phyloP scores from a whole-genome alignment of 2,888 invertebrate species.

The Ecliptopera silaceata region DNA sequence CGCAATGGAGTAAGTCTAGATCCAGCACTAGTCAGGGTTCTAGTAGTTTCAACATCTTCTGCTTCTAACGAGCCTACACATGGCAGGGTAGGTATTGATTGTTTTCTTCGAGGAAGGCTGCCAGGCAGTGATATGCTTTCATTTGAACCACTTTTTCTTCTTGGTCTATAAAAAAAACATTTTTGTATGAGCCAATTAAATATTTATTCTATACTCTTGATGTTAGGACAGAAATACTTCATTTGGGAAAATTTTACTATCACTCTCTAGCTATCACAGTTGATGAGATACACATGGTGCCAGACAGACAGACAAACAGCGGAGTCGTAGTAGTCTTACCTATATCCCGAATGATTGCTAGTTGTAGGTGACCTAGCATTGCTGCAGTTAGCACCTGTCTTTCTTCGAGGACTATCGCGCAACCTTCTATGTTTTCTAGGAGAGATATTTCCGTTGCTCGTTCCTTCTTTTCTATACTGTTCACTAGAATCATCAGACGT shows the following conservation, averaged over 20 bases:
- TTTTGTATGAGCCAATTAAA: too few relatives aligned
- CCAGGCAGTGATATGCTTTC: constrained; percentile 86
- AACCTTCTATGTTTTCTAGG: constrained; percentile 84
- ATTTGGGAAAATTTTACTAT: too few relatives aligned
- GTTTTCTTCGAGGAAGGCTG: constrained; percentile 84
- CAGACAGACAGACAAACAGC: too few relatives aligned
- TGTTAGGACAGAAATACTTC: too few relatives aligned
- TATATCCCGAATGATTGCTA: constrained; percentile 71
- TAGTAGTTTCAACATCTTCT: constrained; percentile 75
- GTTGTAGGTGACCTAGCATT: constrained; percentile 81
- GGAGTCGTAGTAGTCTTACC: constrained; percentile 47
- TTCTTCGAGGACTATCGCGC: constrained; percentile 86
- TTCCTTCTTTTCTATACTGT: constrained; percentile 75
- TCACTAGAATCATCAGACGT: constrained; percentile 85
- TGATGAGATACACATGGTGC: too few relatives aligned
- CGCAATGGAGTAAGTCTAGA: constrained; percentile 75
- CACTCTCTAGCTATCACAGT: too few relatives aligned
- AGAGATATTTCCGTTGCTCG: constrained; percentile 77
- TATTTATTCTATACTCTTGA: too few relatives aligned
- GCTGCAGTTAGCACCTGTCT: constrained; percentile 80
- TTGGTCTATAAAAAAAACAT: constrained; percentile 53
- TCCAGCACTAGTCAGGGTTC: constrained; percentile 76
- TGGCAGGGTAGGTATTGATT: constrained; percentile 78
- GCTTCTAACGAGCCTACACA: constrained; percentile 77
- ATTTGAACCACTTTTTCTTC: constrained; percentile 80